Percentiles rank a stretch among this genome's conserved stretches.
Evolutionary conservation across 2,888 invertebrate species (phyloP).

Genomic region (Eilema sororculum): DNA sequence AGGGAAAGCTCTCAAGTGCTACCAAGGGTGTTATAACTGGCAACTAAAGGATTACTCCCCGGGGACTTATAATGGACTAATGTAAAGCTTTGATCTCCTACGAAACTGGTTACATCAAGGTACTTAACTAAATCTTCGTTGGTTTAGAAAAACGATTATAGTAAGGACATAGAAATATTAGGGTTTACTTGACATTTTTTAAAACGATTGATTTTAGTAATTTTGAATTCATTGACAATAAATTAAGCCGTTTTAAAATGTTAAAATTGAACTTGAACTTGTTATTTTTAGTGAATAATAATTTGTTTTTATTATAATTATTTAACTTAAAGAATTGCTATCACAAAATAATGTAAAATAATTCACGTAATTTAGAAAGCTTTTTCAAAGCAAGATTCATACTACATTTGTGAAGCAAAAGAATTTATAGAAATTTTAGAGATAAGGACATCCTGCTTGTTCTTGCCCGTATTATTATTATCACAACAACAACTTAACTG

Average conservation of each 20-base stretch:
- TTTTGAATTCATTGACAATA: too few relatives aligned
- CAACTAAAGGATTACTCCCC: conserved; percentile 5
- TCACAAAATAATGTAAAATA: background rate
- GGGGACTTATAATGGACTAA: background rate
- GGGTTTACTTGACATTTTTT: background rate
- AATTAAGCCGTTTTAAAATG: background rate
- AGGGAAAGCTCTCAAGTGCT: conserved; percentile 6
- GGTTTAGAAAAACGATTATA: background rate
- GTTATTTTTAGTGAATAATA: background rate
- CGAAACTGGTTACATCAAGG: background rate
- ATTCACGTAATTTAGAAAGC: background rate
- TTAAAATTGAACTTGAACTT: background rate
- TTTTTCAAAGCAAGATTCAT: background rate
- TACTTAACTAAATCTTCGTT: background rate
- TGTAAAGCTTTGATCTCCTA: background rate
- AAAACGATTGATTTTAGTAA: background rate
- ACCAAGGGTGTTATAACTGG: background rate
- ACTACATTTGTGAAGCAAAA: background rate
- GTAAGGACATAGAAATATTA: background rate
- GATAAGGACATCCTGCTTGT: background rate
- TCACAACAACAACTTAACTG: background rate
- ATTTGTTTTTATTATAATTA: background rate
- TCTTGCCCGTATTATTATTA: background rate
- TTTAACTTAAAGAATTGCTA: background rate
- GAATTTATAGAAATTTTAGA: background rate